Percentiles rank a stretch among this genome's conserved stretches.
These are phyloP conservation scores for Alfaro cultratus DNA, from an alignment of 2,797 vertebrate species.

Conservation along the genomic window DNA sequence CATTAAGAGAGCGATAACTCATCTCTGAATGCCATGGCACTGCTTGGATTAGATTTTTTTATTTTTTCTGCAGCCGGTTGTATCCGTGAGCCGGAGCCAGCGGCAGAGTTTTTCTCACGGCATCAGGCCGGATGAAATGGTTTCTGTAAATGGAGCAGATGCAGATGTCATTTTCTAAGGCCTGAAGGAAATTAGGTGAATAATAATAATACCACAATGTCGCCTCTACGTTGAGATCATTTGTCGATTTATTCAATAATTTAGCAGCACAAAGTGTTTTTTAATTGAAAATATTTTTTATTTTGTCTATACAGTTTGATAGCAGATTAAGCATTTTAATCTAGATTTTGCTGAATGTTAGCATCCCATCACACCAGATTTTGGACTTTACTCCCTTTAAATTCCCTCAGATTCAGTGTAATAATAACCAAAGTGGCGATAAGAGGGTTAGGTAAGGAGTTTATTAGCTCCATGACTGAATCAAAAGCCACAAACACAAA, in stretches of 20 bases:
- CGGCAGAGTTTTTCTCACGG: constrained; percentile 16
- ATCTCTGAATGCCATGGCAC: constrained; percentile 44
- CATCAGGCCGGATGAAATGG: not conserved
- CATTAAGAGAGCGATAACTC: constrained; percentile 66
- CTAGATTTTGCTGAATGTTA: not conserved
- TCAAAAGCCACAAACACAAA: too few species aligned
- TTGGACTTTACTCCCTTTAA: not conserved
- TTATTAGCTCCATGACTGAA: too few species aligned
- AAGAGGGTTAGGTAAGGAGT: too few species aligned
- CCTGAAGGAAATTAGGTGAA: not conserved
- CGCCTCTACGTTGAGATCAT: too few species aligned
- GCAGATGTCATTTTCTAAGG: not conserved
- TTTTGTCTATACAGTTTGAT: too few species aligned
- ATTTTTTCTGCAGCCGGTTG: constrained; percentile 32
- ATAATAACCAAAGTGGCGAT: too few species aligned
- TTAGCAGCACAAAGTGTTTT: too few species aligned
- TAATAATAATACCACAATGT: not conserved
- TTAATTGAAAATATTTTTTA: too few species aligned
- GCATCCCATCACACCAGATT: too few species aligned
- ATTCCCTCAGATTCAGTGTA: not conserved
- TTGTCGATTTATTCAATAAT: too few species aligned
- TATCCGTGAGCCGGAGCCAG: constrained; percentile 25
- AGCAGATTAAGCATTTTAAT: too few species aligned
- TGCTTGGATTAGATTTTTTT: constrained; percentile 24
- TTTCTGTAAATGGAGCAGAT: not conserved